Conservation (phyloP, 2,888 invertebrate genomes). For the Tetragonisca angustula region DNA sequence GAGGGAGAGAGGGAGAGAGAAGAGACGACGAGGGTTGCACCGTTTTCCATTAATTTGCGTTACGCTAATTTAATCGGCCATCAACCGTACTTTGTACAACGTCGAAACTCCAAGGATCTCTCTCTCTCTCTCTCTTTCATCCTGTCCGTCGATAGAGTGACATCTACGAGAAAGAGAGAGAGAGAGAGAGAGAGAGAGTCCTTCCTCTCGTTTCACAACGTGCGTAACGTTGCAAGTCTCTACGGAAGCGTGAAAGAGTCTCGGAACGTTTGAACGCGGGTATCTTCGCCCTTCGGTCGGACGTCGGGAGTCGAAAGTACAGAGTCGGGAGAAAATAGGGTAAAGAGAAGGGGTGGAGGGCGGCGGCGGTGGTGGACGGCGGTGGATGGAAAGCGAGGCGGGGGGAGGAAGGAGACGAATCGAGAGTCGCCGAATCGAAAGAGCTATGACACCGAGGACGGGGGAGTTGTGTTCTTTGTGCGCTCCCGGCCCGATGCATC, state of each 20-base stretch:
- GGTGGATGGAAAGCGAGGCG: background rate
- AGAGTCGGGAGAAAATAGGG: background rate
- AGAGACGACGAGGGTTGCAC: background rate
- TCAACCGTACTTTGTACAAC: background rate
- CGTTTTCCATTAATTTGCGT: slow-evolving; percentile 21
- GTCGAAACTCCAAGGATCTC: background rate
- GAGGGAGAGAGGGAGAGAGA: too few relatives aligned
- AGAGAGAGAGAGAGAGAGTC: background rate
- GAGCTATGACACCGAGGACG: slow-evolving; percentile 19
- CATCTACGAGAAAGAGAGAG: too few relatives aligned
- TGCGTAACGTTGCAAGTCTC: background rate
- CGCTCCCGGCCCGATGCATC: slow-evolving; percentile 34
- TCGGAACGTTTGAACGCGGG: background rate
- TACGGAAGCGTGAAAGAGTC: background rate
- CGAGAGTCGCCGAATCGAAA: slow-evolving; percentile 18
- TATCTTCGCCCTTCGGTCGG: background rate
- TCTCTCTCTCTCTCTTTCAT: slow-evolving; percentile 1
- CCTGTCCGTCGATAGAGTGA: background rate
- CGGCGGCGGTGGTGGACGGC: background rate
- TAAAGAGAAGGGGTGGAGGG: background rate
- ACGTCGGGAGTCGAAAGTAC: background rate
- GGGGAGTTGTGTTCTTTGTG: slow-evolving; percentile 40
- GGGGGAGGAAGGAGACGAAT: background rate
- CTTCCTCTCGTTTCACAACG: background rate
- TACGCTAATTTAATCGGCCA: slow-evolving; percentile 28